Percentiles rank a stretch among this genome's conserved stretches.
Conservation (phyloP, 2,888 invertebrate species). For the Parnassius mnemosyne region DNA sequence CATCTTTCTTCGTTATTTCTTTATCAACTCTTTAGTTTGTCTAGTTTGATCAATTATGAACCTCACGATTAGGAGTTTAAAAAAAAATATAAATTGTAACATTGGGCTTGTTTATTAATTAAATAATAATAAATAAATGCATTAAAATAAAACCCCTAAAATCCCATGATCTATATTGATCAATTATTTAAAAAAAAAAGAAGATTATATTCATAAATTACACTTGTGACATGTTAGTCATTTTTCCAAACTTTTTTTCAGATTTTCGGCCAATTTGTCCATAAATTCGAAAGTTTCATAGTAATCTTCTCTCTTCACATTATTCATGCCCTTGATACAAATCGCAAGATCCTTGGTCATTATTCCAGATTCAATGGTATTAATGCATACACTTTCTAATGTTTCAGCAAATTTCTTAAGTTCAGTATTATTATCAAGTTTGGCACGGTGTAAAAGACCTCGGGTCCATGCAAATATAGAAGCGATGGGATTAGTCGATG, state of each 20-base stretch:
- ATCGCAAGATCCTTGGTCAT: conserved; percentile 99
- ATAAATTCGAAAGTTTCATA: conserved; percentile 98
- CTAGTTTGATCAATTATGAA: too few species aligned
- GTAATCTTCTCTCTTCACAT: conserved; percentile 90
- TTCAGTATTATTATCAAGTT: conserved; percentile 91
- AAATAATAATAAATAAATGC: conserved; percentile 56
- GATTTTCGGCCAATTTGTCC: conserved; percentile 95
- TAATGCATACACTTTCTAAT: conserved; percentile 94
- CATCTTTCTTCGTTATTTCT: too few species aligned
- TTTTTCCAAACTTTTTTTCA: conserved; percentile 82
- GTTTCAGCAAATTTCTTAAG: conserved; percentile 91
- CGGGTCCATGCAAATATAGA: conserved; percentile 99
- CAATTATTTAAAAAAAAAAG: conserved; percentile 32
- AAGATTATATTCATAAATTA: conserved; percentile 50
- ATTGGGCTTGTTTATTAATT: conserved; percentile 12
- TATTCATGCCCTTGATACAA: conserved; percentile 96
- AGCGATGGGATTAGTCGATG: conserved; percentile 99
- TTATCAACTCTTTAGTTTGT: too few species aligned
- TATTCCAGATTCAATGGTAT: conserved; percentile 95
- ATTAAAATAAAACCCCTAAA: conserved; percentile 49
- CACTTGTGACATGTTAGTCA: conserved; percentile 66
- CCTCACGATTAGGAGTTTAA: too few species aligned
- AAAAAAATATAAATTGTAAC: too few species aligned
- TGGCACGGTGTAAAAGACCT: conserved; percentile 95
- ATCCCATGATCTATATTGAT: conserved; percentile 36